Percentiles rank a stretch among this genome's conserved stretches.
Conservation (phyloP, 1,140 invertebrate genomes). For the Atta texana region DNA sequence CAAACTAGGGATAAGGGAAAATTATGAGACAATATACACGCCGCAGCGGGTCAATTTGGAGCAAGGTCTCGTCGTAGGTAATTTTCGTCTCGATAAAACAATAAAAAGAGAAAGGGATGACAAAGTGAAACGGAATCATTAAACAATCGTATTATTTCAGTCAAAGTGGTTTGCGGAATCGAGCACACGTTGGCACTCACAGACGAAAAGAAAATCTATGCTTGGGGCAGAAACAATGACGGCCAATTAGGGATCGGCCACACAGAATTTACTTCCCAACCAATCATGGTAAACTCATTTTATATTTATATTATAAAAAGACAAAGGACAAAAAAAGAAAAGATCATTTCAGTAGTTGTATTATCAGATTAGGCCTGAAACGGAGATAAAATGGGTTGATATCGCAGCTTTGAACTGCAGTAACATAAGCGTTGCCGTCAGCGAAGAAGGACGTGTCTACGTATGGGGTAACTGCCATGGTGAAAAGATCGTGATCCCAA, state of each 20-base stretch:
- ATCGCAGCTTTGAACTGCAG: constrained; percentile 87
- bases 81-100: not conserved
- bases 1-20: constrained; percentile 87
- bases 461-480: constrained; percentile 91
- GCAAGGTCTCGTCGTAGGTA: constrained; percentile 87
- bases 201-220: constrained; percentile 89
- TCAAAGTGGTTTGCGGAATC: constrained; percentile 89
- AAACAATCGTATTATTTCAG: constrained; percentile 62
- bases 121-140: not conserved
- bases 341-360: constrained; percentile 66
- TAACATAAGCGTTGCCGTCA: constrained; percentile 89
- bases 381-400: constrained; percentile 86
- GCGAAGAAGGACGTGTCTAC: constrained; percentile 87
- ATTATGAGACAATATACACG: constrained; percentile 87
- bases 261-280: constrained; percentile 78
- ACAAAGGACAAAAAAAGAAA: not conserved
- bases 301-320: not conserved
- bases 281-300: not conserved
- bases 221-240: constrained; percentile 90
- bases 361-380: constrained; percentile 65
- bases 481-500: constrained; percentile 86
- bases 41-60: constrained; percentile 85
- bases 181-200: constrained; percentile 89
- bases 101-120: not conserved
- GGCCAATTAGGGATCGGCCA: constrained; percentile 88